Evolutionary conservation across 2,797 vertebrate species (phyloP).

Genomic region (Enteromius fasciolatus): DNA sequence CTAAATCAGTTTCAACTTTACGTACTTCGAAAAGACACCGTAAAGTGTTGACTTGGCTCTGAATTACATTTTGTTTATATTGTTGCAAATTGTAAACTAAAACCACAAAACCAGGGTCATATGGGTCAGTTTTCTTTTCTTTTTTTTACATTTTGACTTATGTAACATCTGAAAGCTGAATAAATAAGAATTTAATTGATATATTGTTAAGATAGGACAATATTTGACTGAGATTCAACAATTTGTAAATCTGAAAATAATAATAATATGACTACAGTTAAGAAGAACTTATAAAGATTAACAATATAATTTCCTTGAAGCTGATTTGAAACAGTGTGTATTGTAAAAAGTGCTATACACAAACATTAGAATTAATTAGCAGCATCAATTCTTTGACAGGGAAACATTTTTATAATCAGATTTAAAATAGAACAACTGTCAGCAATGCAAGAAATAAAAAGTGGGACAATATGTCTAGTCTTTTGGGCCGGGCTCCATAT

Average conservation of each 20-base stretch:
- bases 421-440: slow-evolving; percentile 14
- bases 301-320: background rate
- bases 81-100: background rate
- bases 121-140: no score
- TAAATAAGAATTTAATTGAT: no score
- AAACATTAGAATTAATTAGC: background rate
- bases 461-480: slow-evolving; percentile 37
- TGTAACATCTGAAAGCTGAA: no score
- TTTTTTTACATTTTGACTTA: no score
- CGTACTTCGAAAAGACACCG: background rate
- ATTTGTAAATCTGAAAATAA: no score
- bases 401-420: slow-evolving; percentile 30
- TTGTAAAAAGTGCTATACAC: background rate
- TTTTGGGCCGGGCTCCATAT: background rate
- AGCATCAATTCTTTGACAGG: background rate
- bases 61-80: background rate
- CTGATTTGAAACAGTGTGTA: background rate
- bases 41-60: background rate
- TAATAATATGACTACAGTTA: background rate
- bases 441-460: slow-evolving; percentile 25
- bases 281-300: background rate
- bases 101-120: no score
- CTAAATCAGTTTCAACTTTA: background rate
- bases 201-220: no score
- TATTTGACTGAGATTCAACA: no score